Conservation (phyloP, 1,140 invertebrate species). For the Drosophila athabasca region DNA sequence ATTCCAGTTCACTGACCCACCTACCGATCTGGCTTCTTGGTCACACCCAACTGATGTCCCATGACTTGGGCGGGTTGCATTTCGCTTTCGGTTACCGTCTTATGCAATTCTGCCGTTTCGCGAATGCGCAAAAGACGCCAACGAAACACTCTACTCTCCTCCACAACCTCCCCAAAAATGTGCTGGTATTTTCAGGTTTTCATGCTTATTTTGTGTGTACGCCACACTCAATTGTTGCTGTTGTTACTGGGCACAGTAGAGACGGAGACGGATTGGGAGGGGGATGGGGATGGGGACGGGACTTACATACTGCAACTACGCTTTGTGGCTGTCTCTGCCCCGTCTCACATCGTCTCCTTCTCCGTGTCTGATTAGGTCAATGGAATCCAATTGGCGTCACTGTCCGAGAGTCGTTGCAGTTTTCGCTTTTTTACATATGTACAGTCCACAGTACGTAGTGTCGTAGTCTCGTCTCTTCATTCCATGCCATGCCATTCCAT, state of each 20-base stretch:
- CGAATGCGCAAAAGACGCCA: constrained; percentile 38
- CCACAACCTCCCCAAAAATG: constrained; percentile 27
- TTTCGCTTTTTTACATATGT: constrained; percentile 37
- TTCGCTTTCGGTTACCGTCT: constrained; percentile 32
- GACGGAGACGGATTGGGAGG: constrained; percentile 5
- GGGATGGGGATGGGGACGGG: constrained; percentile 12
- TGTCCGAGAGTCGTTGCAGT: constrained; percentile 48
- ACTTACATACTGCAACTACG: constrained; percentile 37
- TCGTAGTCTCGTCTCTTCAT: constrained; percentile 5
- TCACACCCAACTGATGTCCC: constrained; percentile 39
- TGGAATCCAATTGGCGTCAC: constrained; percentile 74
- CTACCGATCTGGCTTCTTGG: neutral
- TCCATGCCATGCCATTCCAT: constrained; percentile 25
- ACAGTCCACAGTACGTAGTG: constrained; percentile 1
- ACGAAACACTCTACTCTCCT: constrained; percentile 14
- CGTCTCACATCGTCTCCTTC: neutral
- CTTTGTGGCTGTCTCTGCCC: constrained; percentile 4
- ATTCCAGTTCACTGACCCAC: constrained; percentile 33
- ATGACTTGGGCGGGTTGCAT: constrained; percentile 29
- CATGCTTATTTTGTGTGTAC: constrained; percentile 44
- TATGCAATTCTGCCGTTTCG: constrained; percentile 53
- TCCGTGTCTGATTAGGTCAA: constrained; percentile 68
- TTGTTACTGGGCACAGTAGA: constrained; percentile 10
- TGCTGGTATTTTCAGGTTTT: constrained; percentile 60
- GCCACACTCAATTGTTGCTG: constrained; percentile 20